Conservation (phyloP, 2,888 invertebrate species). For the Eupeodes latifasciatus region DNA sequence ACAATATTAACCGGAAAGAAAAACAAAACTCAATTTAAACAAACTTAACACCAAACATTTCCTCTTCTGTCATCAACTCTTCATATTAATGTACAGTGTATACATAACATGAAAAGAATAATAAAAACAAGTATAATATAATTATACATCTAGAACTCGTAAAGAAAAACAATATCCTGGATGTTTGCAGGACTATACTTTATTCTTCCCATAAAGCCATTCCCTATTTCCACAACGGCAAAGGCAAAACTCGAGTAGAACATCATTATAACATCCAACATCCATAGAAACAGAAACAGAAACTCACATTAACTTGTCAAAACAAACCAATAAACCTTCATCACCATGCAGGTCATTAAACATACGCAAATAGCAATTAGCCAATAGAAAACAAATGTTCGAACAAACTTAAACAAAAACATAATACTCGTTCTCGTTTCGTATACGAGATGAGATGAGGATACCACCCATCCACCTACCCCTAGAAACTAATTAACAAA, state of each 20-base stretch:
- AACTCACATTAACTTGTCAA: slow-evolving; percentile 50
- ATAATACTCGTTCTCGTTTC: background rate
- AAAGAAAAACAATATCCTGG: slow-evolving; percentile 5
- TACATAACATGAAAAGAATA: background rate
- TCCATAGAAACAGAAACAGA: background rate
- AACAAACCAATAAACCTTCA: slow-evolving; percentile 63
- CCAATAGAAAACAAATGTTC: slow-evolving; percentile 59
- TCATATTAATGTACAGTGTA: no score
- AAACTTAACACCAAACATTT: no score
- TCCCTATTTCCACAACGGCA: background rate
- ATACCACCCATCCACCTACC: no score
- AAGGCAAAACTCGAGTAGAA: slow-evolving; percentile 7
- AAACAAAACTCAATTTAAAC: no score
- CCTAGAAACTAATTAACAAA: slow-evolving; percentile 65
- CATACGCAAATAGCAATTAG: slow-evolving; percentile 63
- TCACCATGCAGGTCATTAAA: slow-evolving; percentile 55
- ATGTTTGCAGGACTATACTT: background rate
- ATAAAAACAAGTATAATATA: background rate
- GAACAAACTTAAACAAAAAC: slow-evolving; percentile 45
- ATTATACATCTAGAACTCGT: background rate
- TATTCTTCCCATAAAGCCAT: background rate
- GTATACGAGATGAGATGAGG: no score
- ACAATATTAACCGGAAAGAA: no score
- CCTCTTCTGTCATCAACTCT: no score
- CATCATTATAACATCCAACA: slow-evolving; percentile 10